Conservation (phyloP, 2,113 vertebrate species). For the Chascanopsetta lugubris region DNA sequence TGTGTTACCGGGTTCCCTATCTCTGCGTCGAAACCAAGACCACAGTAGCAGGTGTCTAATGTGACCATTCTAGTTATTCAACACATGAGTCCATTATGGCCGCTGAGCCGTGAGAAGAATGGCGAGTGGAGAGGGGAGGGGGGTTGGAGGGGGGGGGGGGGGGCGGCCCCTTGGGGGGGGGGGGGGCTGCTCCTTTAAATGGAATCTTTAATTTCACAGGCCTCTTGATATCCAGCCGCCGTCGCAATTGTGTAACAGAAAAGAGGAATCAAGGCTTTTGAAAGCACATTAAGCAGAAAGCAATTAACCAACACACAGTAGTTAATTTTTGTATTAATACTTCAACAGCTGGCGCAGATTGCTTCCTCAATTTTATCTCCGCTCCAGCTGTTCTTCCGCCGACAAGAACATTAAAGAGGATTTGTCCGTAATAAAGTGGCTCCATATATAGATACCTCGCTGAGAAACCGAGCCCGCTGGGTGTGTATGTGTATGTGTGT, state of each 20-base stretch:
- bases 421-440: slow-evolving; percentile 80
- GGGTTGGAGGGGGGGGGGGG: slow-evolving; percentile 46
- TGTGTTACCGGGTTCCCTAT: slow-evolving; percentile 65
- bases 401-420: slow-evolving; percentile 82
- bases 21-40: slow-evolving; percentile 54
- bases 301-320: slow-evolving; percentile 83
- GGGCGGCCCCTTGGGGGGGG: slow-evolving; percentile 59
- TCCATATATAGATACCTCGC: slow-evolving; percentile 78
- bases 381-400: slow-evolving; percentile 78
- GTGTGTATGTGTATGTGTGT: slow-evolving; percentile 76
- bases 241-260: slow-evolving; percentile 78
- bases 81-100: slow-evolving; percentile 81
- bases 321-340: slow-evolving; percentile 85
- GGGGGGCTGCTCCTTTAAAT: slow-evolving; percentile 71
- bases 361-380: slow-evolving; percentile 81
- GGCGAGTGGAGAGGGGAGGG: slow-evolving; percentile 52
- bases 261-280: slow-evolving; percentile 79
- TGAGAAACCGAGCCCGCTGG: slow-evolving; percentile 61
- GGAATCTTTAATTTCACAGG: slow-evolving; percentile 81
- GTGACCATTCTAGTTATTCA: slow-evolving; percentile 80
- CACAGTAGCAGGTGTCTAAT: slow-evolving; percentile 83
- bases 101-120: slow-evolving; percentile 79
- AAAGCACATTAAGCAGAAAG: slow-evolving; percentile 85
- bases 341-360: slow-evolving; percentile 81
- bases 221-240: slow-evolving; percentile 74